phyloP scores from a whole-genome alignment of 37 sponge, comb jelly and placozoan genomes.

The Cladorhizidae sp. region DNA sequence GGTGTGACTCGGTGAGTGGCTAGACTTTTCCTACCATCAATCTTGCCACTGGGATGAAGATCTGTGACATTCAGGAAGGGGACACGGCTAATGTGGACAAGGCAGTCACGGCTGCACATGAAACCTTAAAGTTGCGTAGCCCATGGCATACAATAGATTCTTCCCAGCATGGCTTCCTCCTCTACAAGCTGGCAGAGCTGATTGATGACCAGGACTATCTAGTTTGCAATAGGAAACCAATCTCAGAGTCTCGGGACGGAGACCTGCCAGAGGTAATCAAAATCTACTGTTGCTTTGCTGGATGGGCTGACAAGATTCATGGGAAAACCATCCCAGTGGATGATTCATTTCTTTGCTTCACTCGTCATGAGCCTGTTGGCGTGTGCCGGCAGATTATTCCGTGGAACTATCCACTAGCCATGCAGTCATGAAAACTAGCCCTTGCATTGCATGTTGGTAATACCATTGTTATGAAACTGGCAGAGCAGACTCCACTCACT shows the following conservation, averaged over 20 bases:
- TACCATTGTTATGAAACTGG: constrained; percentile 87
- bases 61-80: constrained; percentile 94
- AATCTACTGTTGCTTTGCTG: constrained; percentile 91
- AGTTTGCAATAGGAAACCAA: constrained; percentile 93
- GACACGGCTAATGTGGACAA: constrained; percentile 97
- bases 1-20: constrained; percentile 85
- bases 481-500: constrained; percentile 95
- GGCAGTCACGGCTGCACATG: constrained; percentile 90
- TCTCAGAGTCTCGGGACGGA: constrained; percentile 45
- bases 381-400: constrained; percentile 95
- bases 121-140: constrained; percentile 88
- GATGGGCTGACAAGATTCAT: constrained; percentile 98
- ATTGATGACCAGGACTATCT: constrained; percentile 95
- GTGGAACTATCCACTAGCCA: constrained; percentile 97
- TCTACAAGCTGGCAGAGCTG: constrained; percentile 89
- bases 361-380: constrained; percentile 97
- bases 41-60: constrained; percentile 91
- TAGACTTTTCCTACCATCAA: constrained; percentile 93
- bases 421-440: constrained; percentile 97
- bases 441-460: constrained; percentile 93
- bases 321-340: constrained; percentile 97
- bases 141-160: constrained; percentile 95
- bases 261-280: constrained; percentile 73
- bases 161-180: constrained; percentile 82
- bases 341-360: constrained; percentile 77